Evolutionary conservation across 2,797 vertebrate genomes (phyloP), one percentile per base, ranked within the genome.

Genomic region (Eleutherodactylus coqui): DNA sequence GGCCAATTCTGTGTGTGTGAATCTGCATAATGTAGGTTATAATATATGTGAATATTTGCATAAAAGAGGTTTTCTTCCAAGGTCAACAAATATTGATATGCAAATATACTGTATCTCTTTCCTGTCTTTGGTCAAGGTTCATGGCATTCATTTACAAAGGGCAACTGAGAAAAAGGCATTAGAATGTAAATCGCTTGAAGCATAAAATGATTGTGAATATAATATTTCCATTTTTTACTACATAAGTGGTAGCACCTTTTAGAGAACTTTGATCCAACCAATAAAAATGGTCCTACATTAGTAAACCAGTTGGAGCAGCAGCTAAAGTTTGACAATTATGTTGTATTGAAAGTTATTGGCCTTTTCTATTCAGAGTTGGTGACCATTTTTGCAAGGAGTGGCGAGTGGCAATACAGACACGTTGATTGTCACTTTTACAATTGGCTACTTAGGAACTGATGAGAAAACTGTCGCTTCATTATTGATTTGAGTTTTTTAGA

Each of bases 81-180:
- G 79, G 79, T 86, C 85, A 86, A 76, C 58, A 69, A 51, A 75
- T 51, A 16, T 24, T 53, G 17, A 17, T 29, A 82, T 86, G 70
- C 85, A 82, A 86, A 86, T 86, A n/a, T n/a, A n/a, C n/a, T n/a
- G 7, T 86, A 73, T 76, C 55, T 29, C 55, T 58, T 75, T 85
- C 78, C 72, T 82, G 79, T 82, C 58, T 32, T 67, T 69, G 43
- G 60, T 67, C 34, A 78, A 32, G 83, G 60, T 58, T 29, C 49
- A 55, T 45, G 27, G 60, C 27, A 70, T 85, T 60, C 9, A 72
- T 75, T 79, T 43, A 51, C 62, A 80, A 79, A 85, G 38, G 47
- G 13, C 21, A 62, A 47, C 27, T 41, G 34, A 41, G 55, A 27
- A 27, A n/a, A 70, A 72, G 21, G 1, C 67, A 80, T 85, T 49